A percentile compares a stretch with the other conserved stretches of the same genome.
Evolutionary conservation across 2,888 invertebrate genomes (phyloP).

Genomic region (Aphodius granarius): DNA sequence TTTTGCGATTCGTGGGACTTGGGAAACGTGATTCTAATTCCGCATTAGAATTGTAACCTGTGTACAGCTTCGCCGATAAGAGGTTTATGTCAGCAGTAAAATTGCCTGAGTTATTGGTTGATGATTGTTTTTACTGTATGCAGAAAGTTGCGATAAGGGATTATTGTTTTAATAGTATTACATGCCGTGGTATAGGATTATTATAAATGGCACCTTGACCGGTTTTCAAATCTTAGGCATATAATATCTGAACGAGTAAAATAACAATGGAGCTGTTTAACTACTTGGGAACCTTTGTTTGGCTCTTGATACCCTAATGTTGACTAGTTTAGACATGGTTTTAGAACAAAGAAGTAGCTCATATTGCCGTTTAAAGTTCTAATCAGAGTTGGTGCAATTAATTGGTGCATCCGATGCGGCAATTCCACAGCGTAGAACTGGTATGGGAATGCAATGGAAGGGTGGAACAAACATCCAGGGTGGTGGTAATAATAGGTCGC

Average conservation of each 20-base stretch:
- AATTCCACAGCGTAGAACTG: background rate
- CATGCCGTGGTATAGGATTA: background rate
- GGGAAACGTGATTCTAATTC: background rate
- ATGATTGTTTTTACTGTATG: background rate
- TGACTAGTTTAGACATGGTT: no score
- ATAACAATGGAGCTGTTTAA: no score
- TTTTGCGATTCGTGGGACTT: background rate
- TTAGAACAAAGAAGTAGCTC: background rate
- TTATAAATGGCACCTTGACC: background rate
- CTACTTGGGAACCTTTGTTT: no score
- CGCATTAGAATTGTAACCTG: background rate
- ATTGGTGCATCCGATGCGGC: background rate
- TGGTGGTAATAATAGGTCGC: slow-evolving; percentile 16
- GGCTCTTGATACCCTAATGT: background rate
- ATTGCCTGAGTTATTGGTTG: background rate
- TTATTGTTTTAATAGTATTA: background rate
- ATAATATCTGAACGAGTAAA: no score
- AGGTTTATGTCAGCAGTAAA: background rate
- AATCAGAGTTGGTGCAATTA: background rate
- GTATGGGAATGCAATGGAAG: slow-evolving; percentile 28
- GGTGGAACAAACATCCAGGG: background rate
- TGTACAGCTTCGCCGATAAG: background rate
- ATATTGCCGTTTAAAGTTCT: background rate
- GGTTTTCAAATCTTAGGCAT: no score
- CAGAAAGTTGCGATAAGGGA: background rate